Evolutionary conservation across 2,797 vertebrate species (phyloP), one percentile per base, ranked within the genome.

Genomic region (Amblyraja radiata): DNA sequence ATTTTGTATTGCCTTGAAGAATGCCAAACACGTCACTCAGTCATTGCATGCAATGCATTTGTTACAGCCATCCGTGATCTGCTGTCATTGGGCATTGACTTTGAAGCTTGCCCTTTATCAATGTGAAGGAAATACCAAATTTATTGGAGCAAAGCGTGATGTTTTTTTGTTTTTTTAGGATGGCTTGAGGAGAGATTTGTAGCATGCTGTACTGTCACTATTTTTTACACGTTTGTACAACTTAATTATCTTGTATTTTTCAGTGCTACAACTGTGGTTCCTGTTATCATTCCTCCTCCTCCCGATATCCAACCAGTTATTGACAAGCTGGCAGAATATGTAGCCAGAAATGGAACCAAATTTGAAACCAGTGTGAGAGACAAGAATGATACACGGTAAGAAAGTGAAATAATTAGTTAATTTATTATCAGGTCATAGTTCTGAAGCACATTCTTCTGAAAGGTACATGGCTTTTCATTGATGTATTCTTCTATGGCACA

Each of bases 281-380:
- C 97, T 81, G 96, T 97, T 94, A 98, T 99, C 96, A 99, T 99
- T 93, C 99, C 99, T 90, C 98, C 98, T 0, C 98, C 99, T 2
- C 98, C 99, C 0, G 99, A 99, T 95, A 97, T 98, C 94, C 99
- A 99, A 81, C 98, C 99, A 1, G 98, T 99, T 95, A 99, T 99
- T 83, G 99, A 99, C 97, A 99, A 99, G 95, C 96, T 99, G 93
- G 99, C 99, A 0, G 98, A 99, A 93, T 99, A 99, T 0, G 99
- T 99, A 65, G 98, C 98, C n/a, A 96, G 98, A 93, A 99, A 99
- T 1, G 98, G 99, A 28, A 94, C 98, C 65, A 99, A 99, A 95
- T 99, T 99, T 93, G 99, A 99, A 96, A 97, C 97, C 93, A 98
- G 99, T 2, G 99, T 99, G 65, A 97, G 97, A 93, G 98, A 98